phyloP scores from a whole-genome alignment of 2,113 vertebrate genomes.

The Datnioides undecimradiatus region DNA sequence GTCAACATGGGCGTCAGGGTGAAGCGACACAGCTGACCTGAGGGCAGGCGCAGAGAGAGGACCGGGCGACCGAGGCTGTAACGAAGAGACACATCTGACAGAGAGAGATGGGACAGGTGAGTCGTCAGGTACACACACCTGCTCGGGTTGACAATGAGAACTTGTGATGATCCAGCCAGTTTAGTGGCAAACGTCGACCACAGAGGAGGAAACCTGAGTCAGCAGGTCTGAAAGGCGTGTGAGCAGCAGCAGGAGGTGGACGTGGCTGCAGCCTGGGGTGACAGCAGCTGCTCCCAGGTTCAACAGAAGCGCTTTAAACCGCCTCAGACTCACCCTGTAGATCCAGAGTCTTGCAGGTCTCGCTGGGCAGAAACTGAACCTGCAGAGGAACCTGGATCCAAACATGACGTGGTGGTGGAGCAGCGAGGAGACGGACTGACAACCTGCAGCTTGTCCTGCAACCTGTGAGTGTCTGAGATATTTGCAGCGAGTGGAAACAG shows the following conservation, averaged over 20 bases:
- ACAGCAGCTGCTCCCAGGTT: too few relatives aligned
- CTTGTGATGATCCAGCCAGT: too few relatives aligned
- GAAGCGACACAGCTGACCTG: constrained; percentile 19
- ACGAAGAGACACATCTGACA: constrained; percentile 32
- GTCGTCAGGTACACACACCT: too few relatives aligned
- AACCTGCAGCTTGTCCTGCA: background rate
- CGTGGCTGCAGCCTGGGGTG: too few relatives aligned
- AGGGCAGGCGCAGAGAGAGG: constrained; percentile 46
- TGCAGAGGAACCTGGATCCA: background rate
- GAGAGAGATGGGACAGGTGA: background rate
- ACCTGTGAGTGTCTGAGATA: background rate
- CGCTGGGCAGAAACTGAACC: background rate
- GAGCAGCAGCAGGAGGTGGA: too few relatives aligned
- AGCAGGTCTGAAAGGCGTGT: too few relatives aligned
- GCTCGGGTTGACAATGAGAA: too few relatives aligned
- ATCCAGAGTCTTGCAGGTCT: background rate
- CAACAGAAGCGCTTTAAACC: too few relatives aligned
- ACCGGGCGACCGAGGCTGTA: constrained; percentile 53
- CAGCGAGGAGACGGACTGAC: background rate
- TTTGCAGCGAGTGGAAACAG: constrained; percentile 5
- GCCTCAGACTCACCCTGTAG: constrained; percentile 27
- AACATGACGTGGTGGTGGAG: background rate
- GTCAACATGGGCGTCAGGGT: constrained; percentile 63
- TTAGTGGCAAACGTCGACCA: too few relatives aligned
- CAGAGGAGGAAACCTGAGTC: too few relatives aligned